Base-by-base conservation (phyloP, 2,113 vertebrate species). In the Rhinolophus ferrumequinum region DNA sequence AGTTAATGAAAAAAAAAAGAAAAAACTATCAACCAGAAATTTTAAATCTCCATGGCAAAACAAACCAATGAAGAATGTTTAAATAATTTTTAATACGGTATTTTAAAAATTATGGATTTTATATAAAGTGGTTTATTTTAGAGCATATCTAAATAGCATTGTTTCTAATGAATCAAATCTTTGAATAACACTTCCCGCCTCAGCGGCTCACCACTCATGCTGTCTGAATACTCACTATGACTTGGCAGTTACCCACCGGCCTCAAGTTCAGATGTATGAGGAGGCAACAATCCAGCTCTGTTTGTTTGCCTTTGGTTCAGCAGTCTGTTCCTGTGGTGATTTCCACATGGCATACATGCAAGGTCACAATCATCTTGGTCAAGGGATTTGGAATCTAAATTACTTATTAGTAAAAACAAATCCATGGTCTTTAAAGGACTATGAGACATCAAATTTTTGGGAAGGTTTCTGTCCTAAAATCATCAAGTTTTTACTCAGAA, bases 241-340 rank as follows among this genome's bases (percentile, higher is more conserved):
- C 44, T 95, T 96, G 85, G 62, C 95, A 97, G 83, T 66, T 97
- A 69, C 94, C 83, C 64, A 75, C 79, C 96, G 94, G 94, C 96
- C 84, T 11, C 83, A 83, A 21, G 62, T 96, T 96, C 69, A 97
- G 92, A 96, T 97, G 97, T 97, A 95, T 69, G 92, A 96, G 84
- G 92, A 95, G 95, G 94, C 91, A 96, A 70, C 8, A 30, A 6
- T 93, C 95, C 95, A 96, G 83, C 69, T 83, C 86, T 7, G 4
- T 95, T 98, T 97, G 50, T 62, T 97, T 95, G 86, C 56, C 91
- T 97, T 98, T 97, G 76, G 16, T 97, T 98, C 89, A 95, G 30
- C 0, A 64, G 33, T 96, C 84, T 97, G 50, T 79, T 98, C 93
- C 95, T 97, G 81, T 77, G 72, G 93, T 92, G 94, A 94, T 96